These are phyloP conservation scores for Cephonodes hylas DNA, from an alignment of 2,888 invertebrate genomes.

Conservation along the genomic window DNA sequence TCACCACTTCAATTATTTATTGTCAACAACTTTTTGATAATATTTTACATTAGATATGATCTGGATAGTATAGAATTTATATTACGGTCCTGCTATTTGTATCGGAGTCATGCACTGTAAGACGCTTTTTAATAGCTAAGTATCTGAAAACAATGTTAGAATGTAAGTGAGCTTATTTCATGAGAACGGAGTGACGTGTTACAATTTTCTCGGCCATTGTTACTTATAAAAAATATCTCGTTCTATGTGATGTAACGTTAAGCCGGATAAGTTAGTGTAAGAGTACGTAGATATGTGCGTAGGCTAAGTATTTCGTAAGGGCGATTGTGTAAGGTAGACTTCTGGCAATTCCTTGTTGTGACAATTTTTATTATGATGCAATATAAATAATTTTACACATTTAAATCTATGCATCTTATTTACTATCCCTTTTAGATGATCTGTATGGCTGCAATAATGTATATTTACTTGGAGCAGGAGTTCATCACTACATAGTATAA, in stretches of 20 bases:
- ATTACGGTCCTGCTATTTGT: slow-evolving; percentile 32
- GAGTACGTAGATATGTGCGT: slow-evolving; percentile 45
- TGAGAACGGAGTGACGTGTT: slow-evolving; percentile 54
- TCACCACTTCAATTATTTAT: slow-evolving; percentile 15
- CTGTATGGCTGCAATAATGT: background rate
- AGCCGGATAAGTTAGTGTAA: slow-evolving; percentile 63
- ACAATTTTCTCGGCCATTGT: slow-evolving; percentile 58
- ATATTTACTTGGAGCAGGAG: too few relatives aligned
- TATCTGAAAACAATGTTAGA: slow-evolving; percentile 21
- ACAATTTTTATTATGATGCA: slow-evolving; percentile 69
- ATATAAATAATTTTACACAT: slow-evolving; percentile 78
- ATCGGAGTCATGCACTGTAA: slow-evolving; percentile 23
- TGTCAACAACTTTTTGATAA: slow-evolving; percentile 12
- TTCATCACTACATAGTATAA: too few relatives aligned
- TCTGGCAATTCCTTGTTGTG: slow-evolving; percentile 76
- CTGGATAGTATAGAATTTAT: slow-evolving; percentile 18
- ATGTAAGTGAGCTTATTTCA: slow-evolving; percentile 31
- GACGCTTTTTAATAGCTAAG: slow-evolving; percentile 6
- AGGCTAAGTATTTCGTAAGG: slow-evolving; percentile 57
- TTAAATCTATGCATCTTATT: slow-evolving; percentile 31
- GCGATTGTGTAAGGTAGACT: slow-evolving; percentile 61
- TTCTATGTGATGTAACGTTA: slow-evolving; percentile 79
- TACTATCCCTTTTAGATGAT: background rate
- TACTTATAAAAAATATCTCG: slow-evolving; percentile 74
- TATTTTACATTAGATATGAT: slow-evolving; percentile 16